phyloP scores from a whole-genome alignment of 2,888 invertebrate genomes.

The Stenichneumon culpator region DNA sequence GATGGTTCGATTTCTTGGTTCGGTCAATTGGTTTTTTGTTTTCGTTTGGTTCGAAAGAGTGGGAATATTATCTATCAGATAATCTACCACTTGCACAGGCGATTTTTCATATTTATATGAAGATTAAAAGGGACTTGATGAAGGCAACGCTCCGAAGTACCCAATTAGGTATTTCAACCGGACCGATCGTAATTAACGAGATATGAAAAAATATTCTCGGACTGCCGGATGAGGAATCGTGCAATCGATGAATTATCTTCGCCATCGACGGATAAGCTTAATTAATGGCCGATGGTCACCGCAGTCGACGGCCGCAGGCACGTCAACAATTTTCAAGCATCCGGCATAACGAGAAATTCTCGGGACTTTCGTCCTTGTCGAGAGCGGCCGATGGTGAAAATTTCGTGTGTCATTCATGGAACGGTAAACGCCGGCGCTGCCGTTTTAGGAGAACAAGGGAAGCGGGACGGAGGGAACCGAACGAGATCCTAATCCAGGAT shows the following conservation, averaged over 20 bases:
- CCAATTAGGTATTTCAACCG: constrained; percentile 14
- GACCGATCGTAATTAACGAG: too few species aligned
- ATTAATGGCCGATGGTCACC: constrained; percentile 50
- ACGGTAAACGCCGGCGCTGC: constrained; percentile 68
- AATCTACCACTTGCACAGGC: too few species aligned
- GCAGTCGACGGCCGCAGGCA: not conserved
- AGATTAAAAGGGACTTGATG: too few species aligned
- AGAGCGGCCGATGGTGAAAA: constrained; percentile 36
- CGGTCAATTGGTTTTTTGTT: too few species aligned
- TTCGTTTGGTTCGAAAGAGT: too few species aligned
- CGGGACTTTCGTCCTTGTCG: constrained; percentile 2
- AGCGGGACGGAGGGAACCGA: constrained; percentile 60
- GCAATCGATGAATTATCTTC: constrained; percentile 39
- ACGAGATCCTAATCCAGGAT: constrained; percentile 74
- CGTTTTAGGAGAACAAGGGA: constrained; percentile 58
- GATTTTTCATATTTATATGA: too few species aligned
- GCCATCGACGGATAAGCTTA: constrained; percentile 30
- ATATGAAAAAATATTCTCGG: not conserved
- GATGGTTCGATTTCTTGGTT: too few species aligned
- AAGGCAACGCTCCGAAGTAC: not conserved
- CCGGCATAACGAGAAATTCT: constrained; percentile 49
- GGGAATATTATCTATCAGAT: too few species aligned
- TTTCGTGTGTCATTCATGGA: constrained; percentile 58
- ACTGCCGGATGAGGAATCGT: not conserved
- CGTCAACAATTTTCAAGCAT: constrained; percentile 41